Evolutionary conservation across 2,113 vertebrate species (phyloP), one percentile per base, ranked within the genome.

Genomic region (Marmota monax): DNA sequence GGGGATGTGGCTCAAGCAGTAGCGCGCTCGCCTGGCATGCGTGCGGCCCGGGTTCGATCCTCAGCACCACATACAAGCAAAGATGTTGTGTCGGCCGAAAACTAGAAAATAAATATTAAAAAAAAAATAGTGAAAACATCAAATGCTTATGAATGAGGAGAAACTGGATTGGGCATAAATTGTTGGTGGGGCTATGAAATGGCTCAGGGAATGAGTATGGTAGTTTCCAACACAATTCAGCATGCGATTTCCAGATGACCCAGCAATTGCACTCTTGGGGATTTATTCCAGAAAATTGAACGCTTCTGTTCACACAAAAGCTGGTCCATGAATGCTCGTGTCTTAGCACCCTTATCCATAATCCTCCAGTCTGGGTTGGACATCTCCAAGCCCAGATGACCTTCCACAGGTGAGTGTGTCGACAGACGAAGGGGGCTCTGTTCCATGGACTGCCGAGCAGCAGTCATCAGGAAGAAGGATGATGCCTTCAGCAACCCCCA

Each of bases 261-360:
- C 45, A 73, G 73, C 58, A 37, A 1, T 37, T 74, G 32, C 22
- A 65, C 20, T 45, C 32, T 73, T 56, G 53, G 65, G 56, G 32
- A 58, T 92, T 87, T 83, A 82, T 87, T 88, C 14, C 72, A 84
- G 63, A 78, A 70, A 84, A 77, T n/a, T 65, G 53, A 79, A 92
- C 84, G 16, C 20, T 72, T 72, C 16, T 0, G 7, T 67, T 77
- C 34, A 78, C 85, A 42, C 12, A 78, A 53, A 80, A 88, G 37
- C 51, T 11, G 27, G 51, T 29, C 13, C 53, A 42, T 18, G 53
- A 84, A 48, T n/a, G 16, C 73, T 73, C 42, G 39, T 25, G n/a
- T 61, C n/a, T 16, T 22, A 61, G 63, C 73, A 73, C 25, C 56
- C 65, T 72, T n/a, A 16, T 69, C 83, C 42, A 37, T 84, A 51